Conservation (phyloP, 2,113 vertebrate genomes). For the Gymnogyps californianus region DNA sequence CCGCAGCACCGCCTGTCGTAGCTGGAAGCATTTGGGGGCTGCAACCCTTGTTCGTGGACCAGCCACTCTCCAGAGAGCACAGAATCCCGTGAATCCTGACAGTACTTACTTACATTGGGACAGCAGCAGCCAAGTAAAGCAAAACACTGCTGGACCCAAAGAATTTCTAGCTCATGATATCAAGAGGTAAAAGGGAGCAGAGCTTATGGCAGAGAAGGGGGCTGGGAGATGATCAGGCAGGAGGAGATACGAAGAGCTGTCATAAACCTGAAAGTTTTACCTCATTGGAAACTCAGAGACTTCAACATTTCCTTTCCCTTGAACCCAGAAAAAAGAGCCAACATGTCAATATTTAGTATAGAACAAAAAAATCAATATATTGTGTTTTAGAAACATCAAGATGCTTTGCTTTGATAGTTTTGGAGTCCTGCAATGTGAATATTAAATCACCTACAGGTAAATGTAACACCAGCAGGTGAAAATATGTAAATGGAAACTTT, state of each 20-base stretch:
- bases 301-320: background rate
- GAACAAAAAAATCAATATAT: background rate
- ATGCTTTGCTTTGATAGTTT: background rate
- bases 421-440: background rate
- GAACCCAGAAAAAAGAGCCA: background rate
- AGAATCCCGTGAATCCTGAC: background rate
- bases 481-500: background rate
- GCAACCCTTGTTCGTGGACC: fast-evolving
- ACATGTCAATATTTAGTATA: background rate
- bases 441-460: background rate
- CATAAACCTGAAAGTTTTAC: background rate
- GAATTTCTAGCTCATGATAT: fast-evolving
- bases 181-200: background rate
- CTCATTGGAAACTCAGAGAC: background rate
- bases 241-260: background rate
- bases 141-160: background rate
- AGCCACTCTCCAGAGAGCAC: background rate
- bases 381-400: background rate
- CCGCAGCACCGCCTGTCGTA: fast-evolving
- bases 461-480: background rate
- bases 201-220: background rate
- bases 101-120: fast-evolving
- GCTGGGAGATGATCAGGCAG: background rate
- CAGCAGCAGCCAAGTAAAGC: background rate
- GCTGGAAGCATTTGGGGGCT: background rate